These are phyloP conservation scores for Podarcis cretensis DNA, from an alignment of 2,113 vertebrate genomes.

Conservation along the genomic window DNA sequence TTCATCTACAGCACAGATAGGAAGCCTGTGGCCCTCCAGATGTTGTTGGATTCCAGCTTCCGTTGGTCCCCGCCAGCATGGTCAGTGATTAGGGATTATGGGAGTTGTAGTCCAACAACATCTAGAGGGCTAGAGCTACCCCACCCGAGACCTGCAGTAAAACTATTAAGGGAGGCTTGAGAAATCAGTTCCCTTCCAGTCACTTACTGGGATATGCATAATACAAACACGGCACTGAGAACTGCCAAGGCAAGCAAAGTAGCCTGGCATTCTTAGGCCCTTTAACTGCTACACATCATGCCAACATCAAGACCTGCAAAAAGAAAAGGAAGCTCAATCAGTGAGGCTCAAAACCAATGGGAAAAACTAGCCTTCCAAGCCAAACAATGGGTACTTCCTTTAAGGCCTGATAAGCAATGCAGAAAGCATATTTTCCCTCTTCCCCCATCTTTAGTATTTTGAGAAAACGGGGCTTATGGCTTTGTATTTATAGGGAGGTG, in stretches of 20 bases:
- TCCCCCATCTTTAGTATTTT: background rate
- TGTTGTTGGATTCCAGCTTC: too few relatives aligned
- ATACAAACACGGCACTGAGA: background rate
- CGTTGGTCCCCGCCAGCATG: too few relatives aligned
- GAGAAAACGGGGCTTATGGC: conserved; percentile 8
- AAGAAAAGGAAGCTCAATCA: background rate
- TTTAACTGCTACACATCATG: background rate
- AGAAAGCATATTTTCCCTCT: background rate
- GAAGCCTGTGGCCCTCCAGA: too few relatives aligned
- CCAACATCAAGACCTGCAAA: background rate
- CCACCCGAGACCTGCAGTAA: background rate
- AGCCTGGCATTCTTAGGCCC: background rate
- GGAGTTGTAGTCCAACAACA: too few relatives aligned
- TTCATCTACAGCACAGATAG: background rate
- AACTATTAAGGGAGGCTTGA: background rate
- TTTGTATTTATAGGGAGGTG: background rate
- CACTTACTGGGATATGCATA: background rate
- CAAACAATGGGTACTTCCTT: background rate
- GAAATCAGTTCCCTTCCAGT: background rate
- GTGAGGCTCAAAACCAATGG: background rate
- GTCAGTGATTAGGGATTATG: too few relatives aligned
- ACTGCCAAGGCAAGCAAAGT: background rate
- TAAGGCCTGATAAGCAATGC: background rate
- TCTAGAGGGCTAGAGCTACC: background rate
- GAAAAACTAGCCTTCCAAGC: background rate